Evolutionary conservation across 2,888 invertebrate species (phyloP).

Genomic region (Campoletis raptor): DNA sequence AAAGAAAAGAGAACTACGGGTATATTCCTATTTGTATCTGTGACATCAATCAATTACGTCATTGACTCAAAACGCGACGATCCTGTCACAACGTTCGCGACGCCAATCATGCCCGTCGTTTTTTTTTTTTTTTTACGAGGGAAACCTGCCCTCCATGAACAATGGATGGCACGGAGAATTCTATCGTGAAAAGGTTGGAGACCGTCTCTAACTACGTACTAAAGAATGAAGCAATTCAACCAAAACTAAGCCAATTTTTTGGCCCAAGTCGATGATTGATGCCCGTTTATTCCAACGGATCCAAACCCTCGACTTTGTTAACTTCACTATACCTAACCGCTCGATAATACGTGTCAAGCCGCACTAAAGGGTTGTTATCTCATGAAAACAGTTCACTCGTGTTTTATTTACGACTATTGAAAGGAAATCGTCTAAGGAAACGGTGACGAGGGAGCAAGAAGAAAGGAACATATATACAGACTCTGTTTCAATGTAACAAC

Average conservation of each 20-base stretch:
- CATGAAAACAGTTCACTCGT: constrained; percentile 51
- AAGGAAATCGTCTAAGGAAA: constrained; percentile 40
- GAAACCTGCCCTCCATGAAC: not conserved
- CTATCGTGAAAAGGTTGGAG: not conserved
- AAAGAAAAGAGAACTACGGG: not conserved
- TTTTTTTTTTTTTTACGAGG: not conserved
- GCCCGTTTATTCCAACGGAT: constrained; percentile 27
- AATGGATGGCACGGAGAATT: not conserved
- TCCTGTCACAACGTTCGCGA: not conserved
- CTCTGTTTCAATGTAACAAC: constrained; percentile 13
- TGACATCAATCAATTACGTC: constrained; percentile 4
- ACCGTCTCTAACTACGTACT: not conserved
- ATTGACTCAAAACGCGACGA: not conserved
- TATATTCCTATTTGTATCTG: not conserved
- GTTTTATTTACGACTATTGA: constrained; percentile 44
- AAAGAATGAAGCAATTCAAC: not conserved
- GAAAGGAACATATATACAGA: constrained; percentile 3
- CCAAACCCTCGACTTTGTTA: constrained; percentile 21
- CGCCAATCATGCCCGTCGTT: not conserved
- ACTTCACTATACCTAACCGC: not conserved
- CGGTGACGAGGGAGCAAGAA: not conserved
- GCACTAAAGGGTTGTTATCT: constrained; percentile 57
- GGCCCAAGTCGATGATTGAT: not conserved
- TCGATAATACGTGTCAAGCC: constrained; percentile 34
- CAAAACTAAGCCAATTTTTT: not conserved